Percentiles rank a stretch among this genome's conserved stretches.
Evolutionary conservation across 2,888 invertebrate species (phyloP).

Genomic region (Leptinotarsa rubiginosa): DNA sequence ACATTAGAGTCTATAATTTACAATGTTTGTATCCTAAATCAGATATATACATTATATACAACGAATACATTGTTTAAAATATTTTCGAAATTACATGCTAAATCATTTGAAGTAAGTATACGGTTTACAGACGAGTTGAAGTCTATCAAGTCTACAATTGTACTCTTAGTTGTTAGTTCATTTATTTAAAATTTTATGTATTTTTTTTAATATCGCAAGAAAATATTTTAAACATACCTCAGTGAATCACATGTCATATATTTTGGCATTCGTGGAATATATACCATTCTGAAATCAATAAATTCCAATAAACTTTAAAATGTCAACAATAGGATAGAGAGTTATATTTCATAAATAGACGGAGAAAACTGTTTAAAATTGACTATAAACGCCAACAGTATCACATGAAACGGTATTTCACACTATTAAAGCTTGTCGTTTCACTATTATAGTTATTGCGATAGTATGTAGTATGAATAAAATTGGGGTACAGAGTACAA

Average conservation of each 20-base stretch:
- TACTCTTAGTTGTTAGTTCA: constrained; percentile 36
- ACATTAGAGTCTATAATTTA: constrained; percentile 61
- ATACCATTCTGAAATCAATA: constrained; percentile 45
- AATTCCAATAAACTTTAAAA: constrained; percentile 65
- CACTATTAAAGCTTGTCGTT: constrained; percentile 40
- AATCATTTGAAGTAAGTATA: constrained; percentile 6
- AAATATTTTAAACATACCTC: constrained; percentile 60
- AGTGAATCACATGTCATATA: constrained; percentile 58
- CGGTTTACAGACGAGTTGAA: constrained; percentile 5
- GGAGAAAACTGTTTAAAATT: constrained; percentile 64
- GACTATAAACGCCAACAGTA: constrained; percentile 58
- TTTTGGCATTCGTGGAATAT: constrained; percentile 41
- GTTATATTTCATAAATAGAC: constrained; percentile 60
- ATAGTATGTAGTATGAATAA: too few species aligned
- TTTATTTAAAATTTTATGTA: constrained; percentile 20
- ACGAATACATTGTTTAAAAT: constrained; percentile 57
- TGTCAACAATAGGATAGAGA: constrained; percentile 66
- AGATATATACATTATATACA: constrained; percentile 63
- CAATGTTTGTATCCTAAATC: constrained; percentile 59
- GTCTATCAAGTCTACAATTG: constrained; percentile 29
- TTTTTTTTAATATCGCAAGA: constrained; percentile 39
- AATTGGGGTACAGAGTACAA: too few species aligned
- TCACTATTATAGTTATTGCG: background rate
- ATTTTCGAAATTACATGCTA: constrained; percentile 48
- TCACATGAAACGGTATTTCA: constrained; percentile 47